Evolutionary conservation across 2,888 invertebrate species (phyloP), one percentile per base, ranked within the genome.

Genomic region (Euclidia mi): DNA sequence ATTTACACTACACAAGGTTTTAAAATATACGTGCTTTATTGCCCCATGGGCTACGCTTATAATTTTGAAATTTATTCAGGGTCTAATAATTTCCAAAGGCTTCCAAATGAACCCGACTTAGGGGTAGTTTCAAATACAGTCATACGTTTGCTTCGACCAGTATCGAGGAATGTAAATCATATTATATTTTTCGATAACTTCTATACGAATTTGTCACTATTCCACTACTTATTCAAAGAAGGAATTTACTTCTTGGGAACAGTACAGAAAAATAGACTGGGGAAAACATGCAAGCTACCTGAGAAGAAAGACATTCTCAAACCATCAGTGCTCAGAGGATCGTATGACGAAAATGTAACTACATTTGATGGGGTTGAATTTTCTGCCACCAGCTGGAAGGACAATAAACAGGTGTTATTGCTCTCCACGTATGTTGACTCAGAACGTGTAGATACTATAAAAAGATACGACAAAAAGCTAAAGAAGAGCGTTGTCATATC

Each of bases 181-280:
- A n/a, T n/a, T n/a, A n/a, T n/a, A n/a, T n/a, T n/a, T n/a, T n/a
- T 25, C 25, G 25, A 25, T 25, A 25, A 25, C 25, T 79, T 76
- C 76, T 79, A 78, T 68, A 78, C 79, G 31, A 71, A 67, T 59
- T 62, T 80, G 61, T 73, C 76, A 68, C 67, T 82, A 57, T 17
- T 81, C 58, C 68, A 76, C 66, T 71, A 75, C 65, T 68, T 79
- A 61, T 49, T 64, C 59, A 74, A 79, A 43, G 62, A 79, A 71
- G 77, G 77, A 57, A 79, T 80, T 67, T 78, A 78, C 70, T 75
- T 71, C 67, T 70, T 78, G 60, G 78, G 78, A 52, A 81, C 77
- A 60, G 76, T 82, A 61, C 78, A 79, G 56, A 71, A 65, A 65
- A 79, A 81, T 71, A 71, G 79, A 50, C 69, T 79, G 45, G 78